Evolutionary conservation across 23 tunicate species (phyloP), one percentile per base, ranked within the genome.

Genomic region (Halocynthia roretzi): DNA sequence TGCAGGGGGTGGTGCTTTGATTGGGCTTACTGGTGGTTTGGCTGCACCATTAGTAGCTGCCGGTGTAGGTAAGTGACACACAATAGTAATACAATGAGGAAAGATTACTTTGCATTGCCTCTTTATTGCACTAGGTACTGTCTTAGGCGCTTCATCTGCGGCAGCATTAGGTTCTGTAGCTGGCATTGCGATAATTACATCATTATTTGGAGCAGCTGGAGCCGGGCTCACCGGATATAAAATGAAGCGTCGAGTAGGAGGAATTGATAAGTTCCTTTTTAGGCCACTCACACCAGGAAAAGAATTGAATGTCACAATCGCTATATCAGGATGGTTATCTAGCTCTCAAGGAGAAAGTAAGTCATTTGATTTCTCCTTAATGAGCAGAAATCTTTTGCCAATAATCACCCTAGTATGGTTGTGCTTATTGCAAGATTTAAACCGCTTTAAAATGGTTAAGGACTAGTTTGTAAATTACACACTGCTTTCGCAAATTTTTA

Each of bases 141-240:
- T 96, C 48, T 76, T 96, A 50, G 99, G 99, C 12, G 91, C 94
- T 12, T 89, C 96, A 10, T 83, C 90, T 0, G 99, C 95, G 0
- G 96, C 94, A 69, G 98, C 83, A 5, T 89, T 93, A 10, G 93
- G 98, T 49, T 96, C 99, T 18, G 99, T 86, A 6, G 99, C 99
- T 51, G 96, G 96, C 21, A 18, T 96, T 7, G 99, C 99, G 6
- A 77, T 96, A n/a, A 85, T 96, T 48, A 96, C 99, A 5, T 89
- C 99, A 6, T 70, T 96, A 75, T 96, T 96, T 79, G 99, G 99
- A 51, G 99, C 99, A 48, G 99, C 96, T 12, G 99, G 99, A 15
- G 99, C 96, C 9, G 99, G 99, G 14, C 72, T 96, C 23, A 86
- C 99, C 0, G 99, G 99, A n/a, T 96, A 96, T 80, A 96, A 96